Base-by-base conservation (phyloP, 2,888 invertebrate genomes). In the Serripes groenlandicus region DNA sequence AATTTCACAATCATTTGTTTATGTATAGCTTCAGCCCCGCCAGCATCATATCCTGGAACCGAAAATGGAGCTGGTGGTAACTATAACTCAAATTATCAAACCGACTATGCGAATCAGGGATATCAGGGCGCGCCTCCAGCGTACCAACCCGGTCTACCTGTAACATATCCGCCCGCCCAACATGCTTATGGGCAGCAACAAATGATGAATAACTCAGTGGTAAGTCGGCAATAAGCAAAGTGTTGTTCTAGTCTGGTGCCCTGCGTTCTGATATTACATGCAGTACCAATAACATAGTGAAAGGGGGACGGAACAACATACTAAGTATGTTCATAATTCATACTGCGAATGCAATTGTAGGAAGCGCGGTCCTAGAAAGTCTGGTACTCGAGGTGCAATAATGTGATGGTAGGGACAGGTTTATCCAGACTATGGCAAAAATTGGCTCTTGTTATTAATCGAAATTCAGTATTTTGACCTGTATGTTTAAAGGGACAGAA, bases 71-170 rank as follows among this genome's bases (percentile, higher is more conserved):
- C 42, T 11, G 66, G 66, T 42, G 49, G 49, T 21, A 49, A 5
- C 4, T 66, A 37, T 66, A 28, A 42, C 23, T 7, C 66, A 15
- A 66, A 66, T 26, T 66, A 35, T 66, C 42, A 66, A 28, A 23
- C 66, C 66, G 66, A 66, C 37, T 66, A 66, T 66, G 23, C 66
- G 66, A 34, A 66, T 18, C 42, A 42, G 28, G 66, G 66, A 42
- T 66, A 66, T 28, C 66, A 66, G 34, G 42, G 66, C 34, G 26
- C 26, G 26, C 23, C 37, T 1, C 3, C 23, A 11, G 56, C 56
- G 11, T 56, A 56, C 56, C 9, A 15, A 18, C 42, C 9, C 9
- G 42, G 11, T 42, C n/a, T n/a, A n/a, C 58, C 58, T 1, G 26
- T 58, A 15, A 28, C 58, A 15, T 58, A 58, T 15, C 62, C 62